phyloP scores from a whole-genome alignment of 2,797 vertebrate species.

The Rhynchotus rufescens region DNA sequence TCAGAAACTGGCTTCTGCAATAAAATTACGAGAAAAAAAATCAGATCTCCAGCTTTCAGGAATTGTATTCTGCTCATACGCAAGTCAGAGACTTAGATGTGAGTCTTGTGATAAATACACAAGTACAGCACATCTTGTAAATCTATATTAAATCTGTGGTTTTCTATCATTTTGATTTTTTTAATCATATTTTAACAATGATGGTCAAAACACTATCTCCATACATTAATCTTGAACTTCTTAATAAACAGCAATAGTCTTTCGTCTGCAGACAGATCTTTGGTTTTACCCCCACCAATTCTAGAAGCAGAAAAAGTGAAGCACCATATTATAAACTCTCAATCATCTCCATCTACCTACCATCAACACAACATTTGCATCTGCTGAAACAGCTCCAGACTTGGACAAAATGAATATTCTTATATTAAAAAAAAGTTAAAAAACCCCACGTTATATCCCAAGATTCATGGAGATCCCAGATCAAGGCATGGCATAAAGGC shows the following conservation, averaged over 20 bases:
- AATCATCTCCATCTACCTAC: background rate
- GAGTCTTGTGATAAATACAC: background rate
- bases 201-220: slow-evolving; percentile 15
- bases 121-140: background rate
- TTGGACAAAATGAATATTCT: background rate
- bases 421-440: background rate
- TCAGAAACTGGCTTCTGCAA: background rate
- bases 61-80: background rate
- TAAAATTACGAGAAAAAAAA: background rate
- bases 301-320: slow-evolving; percentile 31
- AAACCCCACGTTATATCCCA: background rate
- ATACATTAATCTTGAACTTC: slow-evolving; percentile 36
- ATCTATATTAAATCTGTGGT: slow-evolving; percentile 68
- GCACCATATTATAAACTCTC: slow-evolving; percentile 18
- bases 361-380: background rate
- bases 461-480: background rate
- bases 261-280: slow-evolving; percentile 49
- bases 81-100: background rate
- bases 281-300: slow-evolving; percentile 12
- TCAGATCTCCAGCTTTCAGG: background rate
- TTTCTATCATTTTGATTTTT: background rate
- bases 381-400: background rate
- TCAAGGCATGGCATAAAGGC: background rate
- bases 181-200: slow-evolving; percentile 58
- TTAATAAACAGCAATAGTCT: slow-evolving; percentile 52